Conservation (phyloP, 2,888 invertebrate species). For the Molanna angustata region DNA sequence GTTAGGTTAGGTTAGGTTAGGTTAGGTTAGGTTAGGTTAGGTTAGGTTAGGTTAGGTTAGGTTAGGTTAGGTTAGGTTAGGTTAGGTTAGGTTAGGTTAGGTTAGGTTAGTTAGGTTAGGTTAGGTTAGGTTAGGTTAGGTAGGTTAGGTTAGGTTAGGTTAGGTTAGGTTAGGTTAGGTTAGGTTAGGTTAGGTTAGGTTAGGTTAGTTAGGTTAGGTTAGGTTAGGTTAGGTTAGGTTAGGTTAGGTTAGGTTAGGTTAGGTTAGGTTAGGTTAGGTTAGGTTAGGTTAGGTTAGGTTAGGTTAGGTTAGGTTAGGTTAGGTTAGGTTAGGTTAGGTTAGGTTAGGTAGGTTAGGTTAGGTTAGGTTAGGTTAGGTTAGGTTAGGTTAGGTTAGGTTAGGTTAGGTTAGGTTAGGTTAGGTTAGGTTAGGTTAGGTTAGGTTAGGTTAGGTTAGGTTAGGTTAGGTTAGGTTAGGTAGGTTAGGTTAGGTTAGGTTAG, state of each 20-base stretch:
- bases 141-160: no score
- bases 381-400: constrained; percentile 24
- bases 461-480: constrained; percentile 24
- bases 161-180: constrained; percentile 25
- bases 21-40: constrained; percentile 25
- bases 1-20: constrained; percentile 25
- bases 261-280: constrained; percentile 15
- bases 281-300: constrained; percentile 16
- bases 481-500: no score
- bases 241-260: constrained; percentile 17
- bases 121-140: constrained; percentile 25
- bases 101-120: constrained; percentile 21
- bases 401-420: constrained; percentile 23
- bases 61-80: constrained; percentile 20
- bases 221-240: constrained; percentile 24
- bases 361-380: constrained; percentile 23
- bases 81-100: constrained; percentile 19
- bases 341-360: no score
- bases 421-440: constrained; percentile 23
- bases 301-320: constrained; percentile 17
- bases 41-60: constrained; percentile 22
- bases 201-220: constrained; percentile 29
- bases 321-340: constrained; percentile 23
- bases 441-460: constrained; percentile 23
- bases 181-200: constrained; percentile 27